Percentiles rank a stretch among this genome's conserved stretches.
These are phyloP conservation scores for Penaeus indicus DNA, from an alignment of 1,140 invertebrate species.

Conservation along the genomic window DNA sequence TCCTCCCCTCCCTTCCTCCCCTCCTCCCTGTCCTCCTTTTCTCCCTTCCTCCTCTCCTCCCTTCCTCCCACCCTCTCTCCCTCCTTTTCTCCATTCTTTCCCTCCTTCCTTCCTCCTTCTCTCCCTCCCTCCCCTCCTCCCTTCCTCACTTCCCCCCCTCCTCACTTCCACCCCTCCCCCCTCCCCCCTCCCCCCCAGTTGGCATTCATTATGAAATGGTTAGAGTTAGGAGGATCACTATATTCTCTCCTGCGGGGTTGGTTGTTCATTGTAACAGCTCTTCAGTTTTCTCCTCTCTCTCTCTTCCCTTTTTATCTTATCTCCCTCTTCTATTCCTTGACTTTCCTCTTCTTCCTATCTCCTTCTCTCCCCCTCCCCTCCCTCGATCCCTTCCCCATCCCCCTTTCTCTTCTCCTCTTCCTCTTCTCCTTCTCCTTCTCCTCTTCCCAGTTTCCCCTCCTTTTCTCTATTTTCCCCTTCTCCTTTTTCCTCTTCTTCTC, in stretches of 20 bases:
- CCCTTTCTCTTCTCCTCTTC: conserved; percentile 7
- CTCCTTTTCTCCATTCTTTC: too few species aligned
- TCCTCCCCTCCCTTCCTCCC: background rate
- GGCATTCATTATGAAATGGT: too few species aligned
- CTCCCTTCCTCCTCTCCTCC: background rate
- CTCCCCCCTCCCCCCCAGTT: too few species aligned
- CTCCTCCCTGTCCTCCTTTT: background rate
- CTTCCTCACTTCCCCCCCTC: too few species aligned
- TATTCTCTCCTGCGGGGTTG: too few species aligned
- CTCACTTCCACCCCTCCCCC: too few species aligned
- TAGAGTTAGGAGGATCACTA: too few species aligned
- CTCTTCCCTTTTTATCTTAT: background rate
- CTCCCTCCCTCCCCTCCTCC: too few species aligned
- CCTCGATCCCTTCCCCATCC: background rate
- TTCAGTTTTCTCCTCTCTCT: too few species aligned
- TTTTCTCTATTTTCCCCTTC: background rate
- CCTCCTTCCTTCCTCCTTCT: too few species aligned
- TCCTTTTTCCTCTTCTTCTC: background rate
- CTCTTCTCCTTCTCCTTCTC: background rate
- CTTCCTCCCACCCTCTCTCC: background rate
- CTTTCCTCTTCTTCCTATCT: background rate
- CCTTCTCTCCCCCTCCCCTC: background rate
- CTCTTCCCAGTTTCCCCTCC: background rate
- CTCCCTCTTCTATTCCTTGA: background rate
- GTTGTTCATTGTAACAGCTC: too few species aligned